Conservation (phyloP, 2,888 invertebrate species). For the Agrypnus murinus region DNA sequence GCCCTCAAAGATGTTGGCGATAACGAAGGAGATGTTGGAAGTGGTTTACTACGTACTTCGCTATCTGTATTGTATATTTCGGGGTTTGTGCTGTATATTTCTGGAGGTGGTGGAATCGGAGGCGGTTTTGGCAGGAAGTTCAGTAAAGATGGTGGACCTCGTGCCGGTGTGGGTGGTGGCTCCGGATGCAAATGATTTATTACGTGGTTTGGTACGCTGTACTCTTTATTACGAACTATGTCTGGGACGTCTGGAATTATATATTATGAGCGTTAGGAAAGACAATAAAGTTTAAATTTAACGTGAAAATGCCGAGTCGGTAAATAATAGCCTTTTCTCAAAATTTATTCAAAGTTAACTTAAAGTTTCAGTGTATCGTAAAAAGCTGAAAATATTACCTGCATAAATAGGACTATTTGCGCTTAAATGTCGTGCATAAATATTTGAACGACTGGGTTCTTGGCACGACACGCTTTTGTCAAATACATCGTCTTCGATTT, state of each 20-base stretch:
- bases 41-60: slow-evolving; percentile 60
- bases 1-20: slow-evolving; percentile 68
- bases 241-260: slow-evolving; percentile 75
- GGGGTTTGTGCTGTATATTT: slow-evolving; percentile 75
- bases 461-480: slow-evolving; percentile 67
- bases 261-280: not conserved
- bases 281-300: no score
- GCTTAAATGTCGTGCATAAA: slow-evolving; percentile 67
- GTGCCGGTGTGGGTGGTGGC: slow-evolving; percentile 66
- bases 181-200: slow-evolving; percentile 60
- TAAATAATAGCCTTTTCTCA: not conserved
- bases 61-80: slow-evolving; percentile 48
- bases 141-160: slow-evolving; percentile 72
- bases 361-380: not conserved
- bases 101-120: slow-evolving; percentile 80
- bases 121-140: slow-evolving; percentile 77
- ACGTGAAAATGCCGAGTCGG: not conserved
- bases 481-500: slow-evolving; percentile 58
- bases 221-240: slow-evolving; percentile 75
- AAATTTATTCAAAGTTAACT: not conserved
- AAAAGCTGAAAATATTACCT: slow-evolving; percentile 67
- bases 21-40: slow-evolving; percentile 61
- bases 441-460: slow-evolving; percentile 64
- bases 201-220: slow-evolving; percentile 74
- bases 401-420: slow-evolving; percentile 75